Conservation (phyloP, 2,888 invertebrate genomes). For the Hofmannophila pseudospretella region DNA sequence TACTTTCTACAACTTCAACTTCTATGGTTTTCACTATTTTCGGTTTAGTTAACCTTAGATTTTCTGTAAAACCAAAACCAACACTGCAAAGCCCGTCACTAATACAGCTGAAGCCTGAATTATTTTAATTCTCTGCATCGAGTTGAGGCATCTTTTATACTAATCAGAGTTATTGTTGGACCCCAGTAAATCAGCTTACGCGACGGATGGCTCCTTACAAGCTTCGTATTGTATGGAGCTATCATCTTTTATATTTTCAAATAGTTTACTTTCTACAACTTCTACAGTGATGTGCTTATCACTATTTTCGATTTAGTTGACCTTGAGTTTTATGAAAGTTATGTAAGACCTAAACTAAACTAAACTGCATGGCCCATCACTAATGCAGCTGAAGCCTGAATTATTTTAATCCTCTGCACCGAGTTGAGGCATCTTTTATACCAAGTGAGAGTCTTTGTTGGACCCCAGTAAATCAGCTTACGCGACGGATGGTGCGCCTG, state of each 20-base stretch:
- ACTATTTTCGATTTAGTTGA: too few relatives aligned
- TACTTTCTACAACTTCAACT: too few relatives aligned
- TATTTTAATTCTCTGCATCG: slow-evolving; percentile 58
- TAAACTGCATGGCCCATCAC: too few relatives aligned
- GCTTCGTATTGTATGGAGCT: slow-evolving; percentile 51
- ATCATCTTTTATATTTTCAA: slow-evolving; percentile 38
- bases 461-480: slow-evolving; percentile 70
- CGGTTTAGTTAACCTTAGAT: too few relatives aligned
- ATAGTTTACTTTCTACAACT: slow-evolving; percentile 18
- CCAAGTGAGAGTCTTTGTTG: slow-evolving; percentile 50
- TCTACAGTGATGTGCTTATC: too few relatives aligned
- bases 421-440: slow-evolving; percentile 57
- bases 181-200: slow-evolving; percentile 69
- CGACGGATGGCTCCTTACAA: slow-evolving; percentile 51
- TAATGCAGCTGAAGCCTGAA: slow-evolving; percentile 56
- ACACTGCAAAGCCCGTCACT: too few relatives aligned
- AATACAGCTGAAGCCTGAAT: slow-evolving; percentile 58
- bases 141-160: slow-evolving; percentile 56
- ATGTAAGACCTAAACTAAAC: too few relatives aligned
- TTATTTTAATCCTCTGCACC: slow-evolving; percentile 60
- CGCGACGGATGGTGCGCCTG: slow-evolving; percentile 52
- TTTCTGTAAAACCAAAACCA: too few relatives aligned
- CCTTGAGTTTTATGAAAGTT: too few relatives aligned
- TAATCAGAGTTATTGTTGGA: slow-evolving; percentile 51
- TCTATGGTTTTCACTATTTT: too few relatives aligned